Evolutionary conservation across 1,140 invertebrate species (phyloP), one percentile per base, ranked within the genome.

Genomic region (Drosophila sp.): DNA sequence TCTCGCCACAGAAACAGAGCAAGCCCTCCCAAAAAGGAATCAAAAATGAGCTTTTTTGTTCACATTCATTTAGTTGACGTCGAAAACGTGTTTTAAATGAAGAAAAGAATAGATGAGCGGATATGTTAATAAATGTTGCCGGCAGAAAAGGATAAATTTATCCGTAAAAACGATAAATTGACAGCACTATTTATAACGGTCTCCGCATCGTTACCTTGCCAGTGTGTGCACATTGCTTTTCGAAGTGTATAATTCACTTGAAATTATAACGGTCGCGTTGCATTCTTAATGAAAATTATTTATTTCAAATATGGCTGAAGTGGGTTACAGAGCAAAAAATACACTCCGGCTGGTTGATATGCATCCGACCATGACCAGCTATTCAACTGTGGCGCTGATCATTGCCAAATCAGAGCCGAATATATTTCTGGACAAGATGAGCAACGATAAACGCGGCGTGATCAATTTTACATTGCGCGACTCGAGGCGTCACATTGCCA

Each of bases 401-500:
- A 78, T 91, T 7, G 67, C 70, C 11, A 91, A 91, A 59, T 79
- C 80, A 0, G 50, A 72, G 16, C 75, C 90, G 0, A 78, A 80
- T 16, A 53, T 77, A 0, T 91, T 91, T 34, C 32, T 69, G 2
- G 69, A 78, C 38, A 89, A 80, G 50, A 41, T 80, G 13, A 78
- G 57, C 18, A 73, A 38, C 7, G 72, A 77, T 7, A 58, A 76
- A 14, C 78, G 83, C 0, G 89, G 90, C 0, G 90, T 91, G 1
- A 76, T 92, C 0, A 73, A 29, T 13, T 74, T 92, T 5, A 92
- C 91, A 0, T 7, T 92, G 14, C 82, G 91, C 9, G 91, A 91
- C 38, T 63, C 76, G 1, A 57, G 73, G 36, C 14, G 48, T 4
- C 66, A 83, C 27, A 69, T 91, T 3, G 77, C 76, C 14, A 91